A percentile compares a stretch with the other conserved stretches of the same genome.
Conservation (phyloP, 2,797 vertebrate species). For the Melanotaenia parkinsoni region DNA sequence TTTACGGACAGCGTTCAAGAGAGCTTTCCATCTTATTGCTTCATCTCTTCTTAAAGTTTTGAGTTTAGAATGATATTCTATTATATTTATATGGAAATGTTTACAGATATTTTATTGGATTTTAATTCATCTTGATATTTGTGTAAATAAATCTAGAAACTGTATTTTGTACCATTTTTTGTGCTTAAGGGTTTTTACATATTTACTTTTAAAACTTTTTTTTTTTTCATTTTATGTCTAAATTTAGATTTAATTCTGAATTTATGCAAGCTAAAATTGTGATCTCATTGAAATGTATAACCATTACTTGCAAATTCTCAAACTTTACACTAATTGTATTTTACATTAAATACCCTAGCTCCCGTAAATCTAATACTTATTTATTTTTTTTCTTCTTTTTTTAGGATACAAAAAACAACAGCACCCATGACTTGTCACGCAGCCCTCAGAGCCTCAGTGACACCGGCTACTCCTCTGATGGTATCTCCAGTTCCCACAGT, state of each 20-base stretch:
- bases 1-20: not conserved
- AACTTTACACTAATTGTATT: conserved; percentile 1
- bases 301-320: not conserved
- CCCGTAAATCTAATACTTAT: conserved; percentile 31
- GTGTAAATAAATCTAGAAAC: not conserved
- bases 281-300: not conserved
- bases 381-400: conserved; percentile 55
- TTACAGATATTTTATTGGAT: not conserved
- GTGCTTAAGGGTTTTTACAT: not conserved
- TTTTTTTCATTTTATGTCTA: not conserved
- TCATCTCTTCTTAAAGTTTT: not conserved
- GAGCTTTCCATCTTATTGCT: not conserved
- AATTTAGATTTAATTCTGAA: not conserved
- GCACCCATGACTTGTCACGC: conserved; percentile 92
- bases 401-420: conserved; percentile 92
- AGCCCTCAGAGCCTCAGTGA: conserved; percentile 98
- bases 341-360: not conserved
- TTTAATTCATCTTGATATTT: not conserved
- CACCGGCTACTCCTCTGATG: conserved; percentile 97
- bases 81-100: not conserved
- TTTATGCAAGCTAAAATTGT: conserved; percentile 32
- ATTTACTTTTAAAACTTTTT: not conserved
- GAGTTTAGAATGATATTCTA: not conserved
- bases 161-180: not conserved
- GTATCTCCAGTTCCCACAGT: conserved; percentile 97